phyloP scores from a whole-genome alignment of 2,113 vertebrate genomes.

The Gavialis gangeticus region DNA sequence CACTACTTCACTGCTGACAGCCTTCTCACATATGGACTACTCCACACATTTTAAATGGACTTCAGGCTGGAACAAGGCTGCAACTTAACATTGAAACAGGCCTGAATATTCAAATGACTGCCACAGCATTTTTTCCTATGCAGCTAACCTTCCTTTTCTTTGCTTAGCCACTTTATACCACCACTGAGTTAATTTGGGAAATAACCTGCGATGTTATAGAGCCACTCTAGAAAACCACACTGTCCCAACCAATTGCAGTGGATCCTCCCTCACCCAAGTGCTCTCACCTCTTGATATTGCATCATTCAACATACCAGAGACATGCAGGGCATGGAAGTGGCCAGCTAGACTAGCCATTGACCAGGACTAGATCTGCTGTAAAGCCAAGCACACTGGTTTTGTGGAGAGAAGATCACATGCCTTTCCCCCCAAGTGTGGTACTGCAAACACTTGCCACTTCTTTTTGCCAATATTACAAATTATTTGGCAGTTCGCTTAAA shows the following conservation, averaged over 20 bases:
- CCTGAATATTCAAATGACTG: background rate
- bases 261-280: background rate
- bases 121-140: background rate
- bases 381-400: background rate
- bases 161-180: background rate
- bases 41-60: background rate
- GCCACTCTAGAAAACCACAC: background rate
- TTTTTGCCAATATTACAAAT: background rate
- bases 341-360: rapidly evolving
- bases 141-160: no score
- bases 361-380: rapidly evolving
- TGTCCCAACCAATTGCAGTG: conserved; percentile 52
- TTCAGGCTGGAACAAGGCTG: background rate
- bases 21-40: background rate
- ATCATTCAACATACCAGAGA: background rate
- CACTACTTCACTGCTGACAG: no score
- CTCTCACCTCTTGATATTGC: conserved; percentile 18
- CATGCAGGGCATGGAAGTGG: background rate
- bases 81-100: background rate
- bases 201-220: no score
- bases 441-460: rapidly evolving
- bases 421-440: background rate
- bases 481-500: background rate
- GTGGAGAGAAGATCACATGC: background rate
- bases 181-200: background rate